Evolutionary conservation across 2,888 invertebrate genomes (phyloP).

Genomic region (Antheraea assamensis): DNA sequence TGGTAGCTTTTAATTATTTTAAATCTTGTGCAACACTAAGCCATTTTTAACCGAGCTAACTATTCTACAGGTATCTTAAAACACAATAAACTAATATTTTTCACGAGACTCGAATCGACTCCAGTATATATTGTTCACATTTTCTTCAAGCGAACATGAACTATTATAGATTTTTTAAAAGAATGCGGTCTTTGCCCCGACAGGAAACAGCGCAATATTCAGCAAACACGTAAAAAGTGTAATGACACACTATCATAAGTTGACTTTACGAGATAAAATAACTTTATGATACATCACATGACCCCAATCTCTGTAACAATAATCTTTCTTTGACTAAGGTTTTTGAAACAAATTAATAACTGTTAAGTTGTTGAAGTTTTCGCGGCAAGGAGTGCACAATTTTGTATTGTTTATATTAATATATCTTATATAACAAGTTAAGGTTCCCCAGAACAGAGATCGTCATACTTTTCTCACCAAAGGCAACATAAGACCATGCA

Average conservation of each 20-base stretch:
- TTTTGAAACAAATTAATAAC: neutral
- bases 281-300: neutral
- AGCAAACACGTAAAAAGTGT: slow-evolving; percentile 31
- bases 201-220: slow-evolving; percentile 22
- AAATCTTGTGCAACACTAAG: too few relatives aligned
- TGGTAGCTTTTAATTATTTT: too few relatives aligned
- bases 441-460: too few relatives aligned
- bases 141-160: neutral
- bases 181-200: slow-evolving; percentile 28
- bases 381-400: neutral
- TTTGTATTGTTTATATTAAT: too few relatives aligned
- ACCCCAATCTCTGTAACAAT: neutral
- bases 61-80: too few relatives aligned
- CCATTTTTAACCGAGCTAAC: too few relatives aligned
- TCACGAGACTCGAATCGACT: too few relatives aligned
- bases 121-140: neutral
- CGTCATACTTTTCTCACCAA: too few relatives aligned
- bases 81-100: too few relatives aligned
- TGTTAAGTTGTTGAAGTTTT: neutral
- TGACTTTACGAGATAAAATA: slow-evolving; percentile 10
- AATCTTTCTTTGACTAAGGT: neutral
- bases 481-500: too few relatives aligned
- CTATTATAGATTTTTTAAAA: neutral
- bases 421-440: too few relatives aligned
- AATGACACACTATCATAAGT: slow-evolving; percentile 32